Evolutionary conservation across 2,888 invertebrate species (phyloP), one percentile per base, ranked within the genome.

Genomic region (Cosmia trapezina): DNA sequence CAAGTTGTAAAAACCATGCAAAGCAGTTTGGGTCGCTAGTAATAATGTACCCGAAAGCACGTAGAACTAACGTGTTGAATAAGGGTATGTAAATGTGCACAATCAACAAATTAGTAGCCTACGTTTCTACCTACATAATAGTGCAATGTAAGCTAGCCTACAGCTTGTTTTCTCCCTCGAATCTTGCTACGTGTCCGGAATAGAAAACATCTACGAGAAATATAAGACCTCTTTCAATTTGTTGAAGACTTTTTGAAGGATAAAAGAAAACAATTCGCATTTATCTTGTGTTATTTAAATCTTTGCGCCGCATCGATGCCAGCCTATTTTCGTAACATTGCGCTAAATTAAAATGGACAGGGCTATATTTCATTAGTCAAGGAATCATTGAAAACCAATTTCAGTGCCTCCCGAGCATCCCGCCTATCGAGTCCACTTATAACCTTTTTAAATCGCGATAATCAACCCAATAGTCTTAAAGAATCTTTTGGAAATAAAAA

Each of bases 121-220:
- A 33, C 33, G 59, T 67, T 41, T 59, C 51, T 57, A 37, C 14
- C 64, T 69, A 53, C 43, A 45, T 47, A 74, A 57, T 66, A 56
- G 33, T 67, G 65, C 62, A 67, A 37, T 62, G 41, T 51, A n/a
- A 76, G 61, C 61, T 65, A 37, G 14, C 19, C 28, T 43, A 53
- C 41, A 43, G 28, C 19, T 49, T 57, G 43, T 63, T 63, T 80
- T 45, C 51, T 65, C 57, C 14, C 4, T 54, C 4, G n/a, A 60
- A 78, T 56, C 19, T 59, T 37, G 53, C 45, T 59, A 76, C 59
- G 65, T 77, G 53, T 54, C 19, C 19, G 17, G 51, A 81, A 75
- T 78, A 68, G 47, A 51, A 54, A 63, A 63, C 33, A 59, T 7
- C 8, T 45, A n/a, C 3, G 2, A n/a, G 14, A 28, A 53, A 17